These are phyloP conservation scores for Brachylomia viminalis DNA, from an alignment of 2,888 invertebrate species.

Conservation along the genomic window DNA sequence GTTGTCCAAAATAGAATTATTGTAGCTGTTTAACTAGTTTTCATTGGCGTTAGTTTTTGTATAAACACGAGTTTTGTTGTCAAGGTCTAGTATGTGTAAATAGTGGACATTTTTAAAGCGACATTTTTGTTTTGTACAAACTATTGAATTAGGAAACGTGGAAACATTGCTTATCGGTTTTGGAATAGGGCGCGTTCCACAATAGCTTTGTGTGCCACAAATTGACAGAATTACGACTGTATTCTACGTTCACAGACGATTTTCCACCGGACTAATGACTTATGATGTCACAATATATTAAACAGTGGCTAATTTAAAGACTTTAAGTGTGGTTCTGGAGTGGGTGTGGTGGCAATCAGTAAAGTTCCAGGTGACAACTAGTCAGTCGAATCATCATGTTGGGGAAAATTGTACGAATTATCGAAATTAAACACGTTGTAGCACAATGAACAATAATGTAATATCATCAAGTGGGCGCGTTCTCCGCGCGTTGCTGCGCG, in stretches of 20 bases:
- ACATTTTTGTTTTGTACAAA: not conserved
- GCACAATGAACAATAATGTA: slow-evolving; percentile 78
- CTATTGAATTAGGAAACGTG: not conserved
- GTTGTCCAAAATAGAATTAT: slow-evolving; percentile 54
- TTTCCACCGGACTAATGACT: not conserved
- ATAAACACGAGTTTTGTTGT: slow-evolving; percentile 33
- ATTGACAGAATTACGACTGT: not conserved
- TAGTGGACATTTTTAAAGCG: slow-evolving; percentile 1
- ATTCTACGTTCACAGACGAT: not conserved
- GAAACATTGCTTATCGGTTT: not conserved
- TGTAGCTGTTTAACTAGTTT: slow-evolving; percentile 48
- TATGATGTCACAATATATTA: not conserved
- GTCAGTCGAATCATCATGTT: not conserved
- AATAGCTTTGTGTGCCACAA: not conserved
- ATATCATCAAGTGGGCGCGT: slow-evolving; percentile 80
- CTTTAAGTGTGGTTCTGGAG: not conserved
- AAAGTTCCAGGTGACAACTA: not conserved
- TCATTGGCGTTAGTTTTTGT: slow-evolving; percentile 45
- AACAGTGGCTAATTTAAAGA: not conserved
- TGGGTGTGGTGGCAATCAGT: not conserved
- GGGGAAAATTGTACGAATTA: not conserved
- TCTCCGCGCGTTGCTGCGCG: slow-evolving; percentile 85
- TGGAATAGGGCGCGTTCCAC: not conserved
- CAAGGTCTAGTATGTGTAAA: slow-evolving; percentile 53
- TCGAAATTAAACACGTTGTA: slow-evolving; percentile 61